Evolutionary conservation across 2,797 vertebrate genomes (phyloP), one percentile per base, ranked within the genome.

Genomic region (Okamejei kenojei): DNA sequence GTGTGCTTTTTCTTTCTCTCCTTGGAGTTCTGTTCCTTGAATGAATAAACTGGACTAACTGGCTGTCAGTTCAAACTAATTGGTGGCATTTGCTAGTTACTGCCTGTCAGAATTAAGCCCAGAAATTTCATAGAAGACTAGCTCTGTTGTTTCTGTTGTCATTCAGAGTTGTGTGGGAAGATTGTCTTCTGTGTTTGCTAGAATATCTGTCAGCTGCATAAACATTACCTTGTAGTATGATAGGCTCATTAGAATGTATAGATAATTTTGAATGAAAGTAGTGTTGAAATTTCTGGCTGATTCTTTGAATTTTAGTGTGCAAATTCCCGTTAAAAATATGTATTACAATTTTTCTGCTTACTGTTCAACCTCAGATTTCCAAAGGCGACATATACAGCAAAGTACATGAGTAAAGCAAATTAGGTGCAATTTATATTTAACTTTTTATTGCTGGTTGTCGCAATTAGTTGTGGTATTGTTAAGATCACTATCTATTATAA

Each of bases 71-170:
- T 88, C 84, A 88, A n/a, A 88, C 61, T 68, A 88, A 68, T 88
- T 35, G 61, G 15, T 88, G 58, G 61, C 61, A 11, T 63, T 88
- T 88, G 84, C 63, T 88, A 88, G 84, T 68, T 88, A 68, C 19
- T 88, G 17, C 61, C 84, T 88, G 84, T 35, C 61, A 88, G 84
- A 88, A 68, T 68, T 21, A 32, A 88, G 84, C 63, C n/a, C 61
- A 35, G 17, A 68, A 63, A 88, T 65, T 65, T 88, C 84, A 65
- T 88, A 65, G 84, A 88, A 88, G 84, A 35, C 84, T 88, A 68
- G 17, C 29, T 65, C 84, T 88, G 84, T 88, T 88, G 84, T 65
- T 88, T 68, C 84, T 68, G 84, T 88, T 88, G 58, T 88, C 84
- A 68, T 65, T 88, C 81, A 84, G 84, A 88, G 84, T 88, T 88